These are phyloP conservation scores for Ernsta delagoae DNA, from an alignment of 2,888 invertebrate genomes.

Conservation along the genomic window DNA sequence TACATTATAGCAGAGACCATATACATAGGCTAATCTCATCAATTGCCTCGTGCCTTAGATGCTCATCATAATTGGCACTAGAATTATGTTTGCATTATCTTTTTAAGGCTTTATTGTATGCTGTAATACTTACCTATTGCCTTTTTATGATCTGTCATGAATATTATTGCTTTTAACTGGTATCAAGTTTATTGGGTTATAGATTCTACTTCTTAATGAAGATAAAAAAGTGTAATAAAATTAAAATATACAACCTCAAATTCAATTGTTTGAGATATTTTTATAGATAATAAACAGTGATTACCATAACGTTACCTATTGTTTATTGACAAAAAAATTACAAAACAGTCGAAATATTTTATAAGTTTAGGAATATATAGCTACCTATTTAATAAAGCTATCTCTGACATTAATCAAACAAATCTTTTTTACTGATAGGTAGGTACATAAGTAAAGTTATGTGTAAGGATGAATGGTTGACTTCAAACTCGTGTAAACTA, in stretches of 20 bases:
- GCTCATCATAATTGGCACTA: neutral
- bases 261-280: neutral
- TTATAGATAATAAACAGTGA: neutral
- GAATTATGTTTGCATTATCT: neutral
- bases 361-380: no score
- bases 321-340: no score
- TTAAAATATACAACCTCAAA: no score
- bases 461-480: no score
- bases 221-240: neutral
- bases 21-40: neutral
- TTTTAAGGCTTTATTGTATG: neutral
- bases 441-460: no score
- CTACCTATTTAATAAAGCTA: no score
- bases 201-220: neutral
- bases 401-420: no score
- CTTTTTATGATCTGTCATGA: conserved; percentile 1
- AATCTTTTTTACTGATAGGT: no score
- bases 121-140: neutral
- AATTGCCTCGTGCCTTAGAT: neutral
- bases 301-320: no score
- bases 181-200: conserved; percentile 2
- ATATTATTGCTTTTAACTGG: conserved; percentile 2
- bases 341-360: no score
- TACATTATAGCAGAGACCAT: neutral
- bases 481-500: no score